Evolutionary conservation across 2,113 vertebrate genomes (phyloP).

Genomic region (Macaca fascicularis): T2T-MFA8v1.1 NC_088385.1:60732001-60732500

Average conservation of each 20-base stretch:
- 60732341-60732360: background rate
- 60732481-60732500: background rate
- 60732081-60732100: background rate
- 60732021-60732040: background rate
- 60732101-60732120: background rate
- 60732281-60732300: background rate
- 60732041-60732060: background rate
- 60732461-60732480: background rate
- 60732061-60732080: background rate
- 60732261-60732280: background rate
- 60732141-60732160: background rate
- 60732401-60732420: background rate
- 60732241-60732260: background rate
- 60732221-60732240: background rate
- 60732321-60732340: background rate
- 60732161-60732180: background rate
- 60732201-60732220: background rate
- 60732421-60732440: background rate
- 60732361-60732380: background rate
- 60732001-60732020: background rate
- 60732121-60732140: background rate
- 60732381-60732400: background rate
- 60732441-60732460: background rate
- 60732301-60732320: background rate
- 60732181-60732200: background rate